These are phyloP conservation scores for Geotrupes spiniger DNA, from an alignment of 2,888 invertebrate species.

Conservation along the genomic window DNA sequence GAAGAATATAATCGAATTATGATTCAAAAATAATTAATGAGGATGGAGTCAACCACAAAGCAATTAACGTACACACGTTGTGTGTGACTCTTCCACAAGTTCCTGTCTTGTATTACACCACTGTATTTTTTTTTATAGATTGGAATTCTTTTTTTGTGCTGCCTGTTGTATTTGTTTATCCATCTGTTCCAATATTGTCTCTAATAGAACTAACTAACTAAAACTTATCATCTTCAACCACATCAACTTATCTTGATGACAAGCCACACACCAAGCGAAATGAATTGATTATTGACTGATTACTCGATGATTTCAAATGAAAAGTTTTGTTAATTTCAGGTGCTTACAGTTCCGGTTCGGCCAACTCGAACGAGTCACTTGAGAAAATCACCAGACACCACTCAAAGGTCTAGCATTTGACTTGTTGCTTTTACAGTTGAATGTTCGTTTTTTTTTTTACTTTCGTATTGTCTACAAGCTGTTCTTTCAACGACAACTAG, in stretches of 20 bases:
- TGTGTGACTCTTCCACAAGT: too few species aligned
- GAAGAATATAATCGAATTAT: neutral
- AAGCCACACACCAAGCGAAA: neutral
- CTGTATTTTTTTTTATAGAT: too few species aligned
- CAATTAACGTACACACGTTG: too few species aligned
- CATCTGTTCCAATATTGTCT: too few species aligned
- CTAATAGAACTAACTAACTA: too few species aligned
- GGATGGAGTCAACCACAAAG: neutral
- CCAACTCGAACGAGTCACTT: slow-evolving; percentile 59
- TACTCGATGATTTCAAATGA: neutral
- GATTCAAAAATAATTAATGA: slow-evolving; percentile 11
- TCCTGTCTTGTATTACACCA: too few species aligned
- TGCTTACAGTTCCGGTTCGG: slow-evolving; percentile 59
- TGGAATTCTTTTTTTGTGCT: slow-evolving; percentile 5
- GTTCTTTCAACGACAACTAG: too few species aligned
- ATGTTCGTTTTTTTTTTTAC: slow-evolving; percentile 1
- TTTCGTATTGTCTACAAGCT: too few species aligned
- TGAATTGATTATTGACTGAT: neutral
- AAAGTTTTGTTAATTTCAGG: slow-evolving; percentile 43
- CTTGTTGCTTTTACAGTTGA: slow-evolving; percentile 32
- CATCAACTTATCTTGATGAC: too few species aligned
- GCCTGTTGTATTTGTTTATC: too few species aligned
- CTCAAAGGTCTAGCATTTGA: slow-evolving; percentile 39
- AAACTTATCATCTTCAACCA: too few species aligned
- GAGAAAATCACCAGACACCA: slow-evolving; percentile 45